phyloP scores from a whole-genome alignment of 2,113 vertebrate species.

The Pterocles gutturalis region DNA sequence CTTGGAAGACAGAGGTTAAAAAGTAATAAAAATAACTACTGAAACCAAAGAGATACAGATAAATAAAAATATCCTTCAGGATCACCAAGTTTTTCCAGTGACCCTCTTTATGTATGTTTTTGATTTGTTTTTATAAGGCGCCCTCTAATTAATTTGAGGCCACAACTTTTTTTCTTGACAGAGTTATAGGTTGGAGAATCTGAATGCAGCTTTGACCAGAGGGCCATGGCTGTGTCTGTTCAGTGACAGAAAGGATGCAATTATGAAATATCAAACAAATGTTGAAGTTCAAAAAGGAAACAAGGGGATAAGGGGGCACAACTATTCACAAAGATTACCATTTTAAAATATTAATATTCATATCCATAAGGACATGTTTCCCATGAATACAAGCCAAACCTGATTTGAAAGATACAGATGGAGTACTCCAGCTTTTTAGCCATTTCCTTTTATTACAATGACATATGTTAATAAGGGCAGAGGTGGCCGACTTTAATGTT shows the following conservation, averaged over 20 bases:
- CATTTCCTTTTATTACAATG: constrained; percentile 40
- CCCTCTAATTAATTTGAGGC: neutral
- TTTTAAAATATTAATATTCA: constrained; percentile 61
- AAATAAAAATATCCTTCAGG: neutral
- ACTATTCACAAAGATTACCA: neutral
- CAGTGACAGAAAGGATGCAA: constrained; percentile 29
- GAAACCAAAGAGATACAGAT: neutral
- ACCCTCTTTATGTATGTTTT: neutral
- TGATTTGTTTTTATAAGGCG: neutral
- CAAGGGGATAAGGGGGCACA: neutral
- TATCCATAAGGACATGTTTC: constrained; percentile 24
- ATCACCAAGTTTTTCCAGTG: neutral
- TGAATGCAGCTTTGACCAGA: neutral
- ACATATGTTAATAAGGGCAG: constrained; percentile 37
- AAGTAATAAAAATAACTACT: neutral
- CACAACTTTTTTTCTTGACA: neutral
- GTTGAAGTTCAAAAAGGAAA: constrained; percentile 17
- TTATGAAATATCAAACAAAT: constrained; percentile 50
- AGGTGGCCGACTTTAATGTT: constrained; percentile 9
- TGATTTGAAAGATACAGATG: neutral
- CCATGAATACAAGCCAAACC: neutral
- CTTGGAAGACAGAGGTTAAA: neutral
- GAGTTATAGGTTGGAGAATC: neutral
- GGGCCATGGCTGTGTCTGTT: neutral
- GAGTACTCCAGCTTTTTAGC: constrained; percentile 22